Conservation (phyloP, 2,113 vertebrate genomes). For the Myodes glareolus region DNA sequence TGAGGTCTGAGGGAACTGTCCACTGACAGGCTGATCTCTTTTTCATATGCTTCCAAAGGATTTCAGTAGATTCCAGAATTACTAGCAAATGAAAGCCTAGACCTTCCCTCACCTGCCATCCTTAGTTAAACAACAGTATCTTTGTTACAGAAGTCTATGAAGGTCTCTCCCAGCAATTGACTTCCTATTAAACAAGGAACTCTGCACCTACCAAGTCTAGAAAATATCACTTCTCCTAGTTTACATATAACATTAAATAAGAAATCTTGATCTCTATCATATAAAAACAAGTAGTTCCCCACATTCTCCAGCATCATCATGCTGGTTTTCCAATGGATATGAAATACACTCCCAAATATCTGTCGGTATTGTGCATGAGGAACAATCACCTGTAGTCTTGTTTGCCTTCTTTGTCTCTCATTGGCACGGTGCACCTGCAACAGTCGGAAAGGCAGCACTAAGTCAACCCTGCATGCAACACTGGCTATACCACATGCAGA, state of each 20-base stretch:
- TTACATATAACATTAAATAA: neutral
- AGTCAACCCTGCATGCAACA: neutral
- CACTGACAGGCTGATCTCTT: neutral
- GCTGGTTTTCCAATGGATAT: neutral
- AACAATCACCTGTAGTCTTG: conserved; percentile 95
- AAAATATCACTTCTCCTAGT: neutral
- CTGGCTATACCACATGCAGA: neutral
- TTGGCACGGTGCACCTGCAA: conserved; percentile 91
- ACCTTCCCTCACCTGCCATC: neutral
- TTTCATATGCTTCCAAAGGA: neutral
- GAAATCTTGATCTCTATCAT: neutral
- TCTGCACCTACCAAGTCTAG: neutral
- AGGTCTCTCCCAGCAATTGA: neutral
- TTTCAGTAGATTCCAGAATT: neutral
- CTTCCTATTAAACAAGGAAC: neutral
- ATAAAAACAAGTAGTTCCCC: neutral
- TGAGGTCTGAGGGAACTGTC: neutral
- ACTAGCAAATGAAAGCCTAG: neutral
- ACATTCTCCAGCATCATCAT: neutral
- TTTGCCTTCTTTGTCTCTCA: conserved; percentile 98
- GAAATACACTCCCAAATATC: neutral
- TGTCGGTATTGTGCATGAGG: neutral
- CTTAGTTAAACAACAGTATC: neutral
- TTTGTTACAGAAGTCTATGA: neutral
- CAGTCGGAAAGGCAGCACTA: conserved; percentile 5